Conservation (phyloP, 2,113 vertebrate genomes). For the Turdus rufiventris region DNA sequence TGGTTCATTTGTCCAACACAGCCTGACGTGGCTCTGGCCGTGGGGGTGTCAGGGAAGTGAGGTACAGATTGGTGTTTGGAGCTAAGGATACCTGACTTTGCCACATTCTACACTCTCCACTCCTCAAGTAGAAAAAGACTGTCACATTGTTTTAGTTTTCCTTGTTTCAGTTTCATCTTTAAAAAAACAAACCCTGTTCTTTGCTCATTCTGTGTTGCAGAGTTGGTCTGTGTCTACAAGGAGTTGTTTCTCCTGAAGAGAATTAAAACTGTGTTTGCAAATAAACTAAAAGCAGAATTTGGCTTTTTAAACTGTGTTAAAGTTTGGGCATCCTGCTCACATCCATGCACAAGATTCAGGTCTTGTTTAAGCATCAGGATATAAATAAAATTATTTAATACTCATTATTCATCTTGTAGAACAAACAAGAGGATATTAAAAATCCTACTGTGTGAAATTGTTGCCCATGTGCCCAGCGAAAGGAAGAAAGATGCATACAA, state of each 20-base stretch:
- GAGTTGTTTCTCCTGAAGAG: not conserved
- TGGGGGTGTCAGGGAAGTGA: not conserved
- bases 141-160: not conserved
- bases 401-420: not conserved
- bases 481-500: not conserved
- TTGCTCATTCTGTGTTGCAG: not conserved
- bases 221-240: not conserved
- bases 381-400: not conserved
- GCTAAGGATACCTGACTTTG: not conserved
- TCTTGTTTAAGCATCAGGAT: not conserved
- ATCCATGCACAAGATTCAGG: not conserved
- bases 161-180: not conserved
- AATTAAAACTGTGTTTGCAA: not conserved
- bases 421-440: not conserved
- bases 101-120: rapidly evolving
- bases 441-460: not conserved
- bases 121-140: not conserved
- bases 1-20: not conserved
- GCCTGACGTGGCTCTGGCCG: not conserved
- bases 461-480: not conserved
- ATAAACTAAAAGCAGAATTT: not conserved
- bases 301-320: not conserved
- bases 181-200: not conserved
- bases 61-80: not conserved
- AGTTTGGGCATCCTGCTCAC: not conserved